Percentiles rank a stretch among this genome's conserved stretches.
Evolutionary conservation across 2,888 invertebrate species (phyloP).

Genomic region (Opisthograptis luteolata): DNA sequence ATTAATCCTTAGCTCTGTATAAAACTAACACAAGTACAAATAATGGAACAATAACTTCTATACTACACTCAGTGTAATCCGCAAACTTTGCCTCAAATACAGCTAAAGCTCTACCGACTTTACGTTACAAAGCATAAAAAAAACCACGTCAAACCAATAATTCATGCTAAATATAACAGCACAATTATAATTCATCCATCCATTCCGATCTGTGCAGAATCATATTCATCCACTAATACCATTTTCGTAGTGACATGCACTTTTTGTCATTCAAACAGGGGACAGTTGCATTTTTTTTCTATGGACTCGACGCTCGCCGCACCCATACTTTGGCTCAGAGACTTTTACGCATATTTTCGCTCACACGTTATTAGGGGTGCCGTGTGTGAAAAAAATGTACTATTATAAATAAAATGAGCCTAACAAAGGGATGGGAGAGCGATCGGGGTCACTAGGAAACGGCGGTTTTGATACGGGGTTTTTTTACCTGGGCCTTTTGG

Average conservation of each 20-base stretch:
- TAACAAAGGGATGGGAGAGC: slow-evolving; percentile 82
- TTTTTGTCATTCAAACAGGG: slow-evolving; percentile 84
- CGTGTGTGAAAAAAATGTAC: slow-evolving; percentile 82
- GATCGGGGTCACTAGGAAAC: slow-evolving; percentile 85
- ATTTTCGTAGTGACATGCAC: slow-evolving; percentile 82
- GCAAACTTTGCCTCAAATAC: slow-evolving; percentile 10
- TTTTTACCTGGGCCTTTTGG: slow-evolving; percentile 80
- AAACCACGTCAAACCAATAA: slow-evolving; percentile 80
- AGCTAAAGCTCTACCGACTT: slow-evolving; percentile 14
- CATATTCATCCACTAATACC: slow-evolving; percentile 81
- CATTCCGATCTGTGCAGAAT: slow-evolving; percentile 71
- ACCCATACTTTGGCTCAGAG: slow-evolving; percentile 55
- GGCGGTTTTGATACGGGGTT: slow-evolving; percentile 82
- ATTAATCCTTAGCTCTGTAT: no score
- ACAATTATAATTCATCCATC: slow-evolving; percentile 84
- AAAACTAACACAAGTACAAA: neutral
- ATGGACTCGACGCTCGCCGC: slow-evolving; percentile 44
- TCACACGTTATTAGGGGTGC: slow-evolving; percentile 81
- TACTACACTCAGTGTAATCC: slow-evolving; percentile 15
- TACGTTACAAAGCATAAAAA: slow-evolving; percentile 44
- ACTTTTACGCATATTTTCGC: slow-evolving; percentile 82
- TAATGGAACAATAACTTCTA: slow-evolving; percentile 7
- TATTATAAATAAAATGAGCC: slow-evolving; percentile 81
- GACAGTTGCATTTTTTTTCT: slow-evolving; percentile 78
- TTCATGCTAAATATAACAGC: slow-evolving; percentile 81